phyloP scores from a whole-genome alignment of 2,888 invertebrate genomes.

The Coronaproctus castanopsis region DNA sequence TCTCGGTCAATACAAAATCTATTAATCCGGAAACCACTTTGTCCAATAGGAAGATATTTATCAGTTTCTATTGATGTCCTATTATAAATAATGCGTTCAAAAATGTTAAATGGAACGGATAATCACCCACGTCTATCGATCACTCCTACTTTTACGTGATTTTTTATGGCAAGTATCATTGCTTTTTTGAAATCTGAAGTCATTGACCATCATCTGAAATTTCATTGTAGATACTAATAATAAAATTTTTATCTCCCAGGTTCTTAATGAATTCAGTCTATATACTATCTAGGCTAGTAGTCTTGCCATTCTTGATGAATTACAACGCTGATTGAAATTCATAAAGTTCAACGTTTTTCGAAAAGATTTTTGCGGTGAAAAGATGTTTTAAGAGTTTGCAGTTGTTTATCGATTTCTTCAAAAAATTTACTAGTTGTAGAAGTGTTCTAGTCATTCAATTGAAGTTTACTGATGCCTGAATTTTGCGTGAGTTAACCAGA shows the following conservation, averaged over 20 bases:
- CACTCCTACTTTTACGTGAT: background rate
- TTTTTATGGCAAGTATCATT: background rate
- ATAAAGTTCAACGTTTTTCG: background rate
- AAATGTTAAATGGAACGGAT: background rate
- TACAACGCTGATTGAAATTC: background rate
- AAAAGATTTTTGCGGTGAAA: background rate
- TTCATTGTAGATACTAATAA: background rate
- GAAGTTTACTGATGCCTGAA: background rate
- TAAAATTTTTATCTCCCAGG: background rate
- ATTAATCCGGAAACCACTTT: background rate
- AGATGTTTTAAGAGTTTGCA: background rate
- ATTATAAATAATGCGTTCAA: background rate
- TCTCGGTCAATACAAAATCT: background rate
- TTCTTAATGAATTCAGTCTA: background rate
- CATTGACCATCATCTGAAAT: background rate
- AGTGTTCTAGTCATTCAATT: background rate
- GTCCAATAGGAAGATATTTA: background rate
- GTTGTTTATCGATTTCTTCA: background rate
- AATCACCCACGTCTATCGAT: background rate
- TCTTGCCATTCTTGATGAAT: background rate
- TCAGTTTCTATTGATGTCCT: background rate
- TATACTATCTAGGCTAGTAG: background rate
- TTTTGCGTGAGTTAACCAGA: background rate
- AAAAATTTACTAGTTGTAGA: background rate
- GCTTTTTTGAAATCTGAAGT: background rate